Base-by-base conservation (phyloP, 1,140 invertebrate species). In the Drosophila prosaltans region DNA sequence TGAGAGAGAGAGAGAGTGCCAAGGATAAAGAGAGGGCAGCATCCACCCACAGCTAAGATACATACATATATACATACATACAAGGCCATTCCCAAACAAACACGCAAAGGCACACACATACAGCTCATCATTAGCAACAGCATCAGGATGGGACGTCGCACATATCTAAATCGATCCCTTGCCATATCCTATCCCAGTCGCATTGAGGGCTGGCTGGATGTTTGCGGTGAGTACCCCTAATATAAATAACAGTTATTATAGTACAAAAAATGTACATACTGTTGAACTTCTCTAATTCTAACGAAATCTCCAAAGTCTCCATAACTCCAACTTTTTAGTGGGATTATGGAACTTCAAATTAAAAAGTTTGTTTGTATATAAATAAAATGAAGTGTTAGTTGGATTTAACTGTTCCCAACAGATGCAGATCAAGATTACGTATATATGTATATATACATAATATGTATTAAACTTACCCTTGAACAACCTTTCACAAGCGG, bases 201-300 rank as follows among this genome's bases (percentile, higher is more conserved):
- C 36, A 94, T 95, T 32, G 95, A 96, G 93, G 95, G 95, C 75
- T 96, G 95, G 95, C 91, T 96, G 63, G 94, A 95, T 91, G 93
- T 95, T 93, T 95, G 94, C 86, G 95, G 95, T 95, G 91, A 94
- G 94, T 93, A 58, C 28, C 16, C 21, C n/a, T 4, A 8, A 26
- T 16, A 16, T 16, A 16, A 16, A 16, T 16, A 16, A 16, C 16
- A 16, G 16, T 16, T 16, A 16, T 16, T 16, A 16, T 16, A 16
- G 16, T 16, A 16, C 16, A 16, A 16, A 16, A 16, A 16, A 16
- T 0, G 16, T 16, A 16, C 16, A 16, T 16, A 16, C 16, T 16
- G 16, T 16, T 16, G 16, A 16, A 16, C 16, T 16, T 16, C 16
- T 16, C 16, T 16, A 16, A 16, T 16, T 16, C 16, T 16, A 16